These are phyloP conservation scores for Myotis lucifugus DNA, from an alignment of 2,113 vertebrate species.

Conservation along the genomic window DNA sequence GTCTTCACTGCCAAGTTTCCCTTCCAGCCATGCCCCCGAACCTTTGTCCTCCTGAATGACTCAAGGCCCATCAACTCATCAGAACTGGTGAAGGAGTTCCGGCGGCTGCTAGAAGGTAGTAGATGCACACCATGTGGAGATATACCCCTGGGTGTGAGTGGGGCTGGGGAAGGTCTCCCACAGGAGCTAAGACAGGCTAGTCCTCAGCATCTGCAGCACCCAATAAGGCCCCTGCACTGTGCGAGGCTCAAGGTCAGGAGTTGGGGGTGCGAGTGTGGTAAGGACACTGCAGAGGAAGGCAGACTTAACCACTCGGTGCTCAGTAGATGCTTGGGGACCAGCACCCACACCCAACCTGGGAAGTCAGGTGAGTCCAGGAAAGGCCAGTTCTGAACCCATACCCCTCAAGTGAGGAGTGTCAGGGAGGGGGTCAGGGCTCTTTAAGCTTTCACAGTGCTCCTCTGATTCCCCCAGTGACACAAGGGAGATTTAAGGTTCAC, in stretches of 20 bases:
- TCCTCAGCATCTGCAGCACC: fast-evolving
- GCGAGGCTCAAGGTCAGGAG: not conserved
- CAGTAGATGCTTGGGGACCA: not conserved
- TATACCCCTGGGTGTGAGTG: fast-evolving
- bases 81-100: conserved; percentile 76
- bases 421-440: not conserved
- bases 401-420: not conserved
- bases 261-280: fast-evolving
- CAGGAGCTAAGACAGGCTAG: fast-evolving
- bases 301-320: not conserved
- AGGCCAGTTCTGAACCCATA: fast-evolving
- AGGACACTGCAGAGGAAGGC: not conserved
- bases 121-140: fast-evolving
- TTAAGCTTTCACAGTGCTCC: not conserved
- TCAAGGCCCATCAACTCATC: not conserved
- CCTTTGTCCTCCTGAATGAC: not conserved
- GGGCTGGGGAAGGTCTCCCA: not conserved
- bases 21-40: conserved; percentile 32
- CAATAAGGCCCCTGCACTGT: not conserved
- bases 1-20: not conserved
- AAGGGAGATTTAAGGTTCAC: not conserved
- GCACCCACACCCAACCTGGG: not conserved
- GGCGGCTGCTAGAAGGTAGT: conserved; percentile 80
- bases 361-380: not conserved
- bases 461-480: not conserved